These are phyloP conservation scores for Clarias platycephalus DNA, from an alignment of 2,797 vertebrate genomes.

Conservation along the genomic window DNA sequence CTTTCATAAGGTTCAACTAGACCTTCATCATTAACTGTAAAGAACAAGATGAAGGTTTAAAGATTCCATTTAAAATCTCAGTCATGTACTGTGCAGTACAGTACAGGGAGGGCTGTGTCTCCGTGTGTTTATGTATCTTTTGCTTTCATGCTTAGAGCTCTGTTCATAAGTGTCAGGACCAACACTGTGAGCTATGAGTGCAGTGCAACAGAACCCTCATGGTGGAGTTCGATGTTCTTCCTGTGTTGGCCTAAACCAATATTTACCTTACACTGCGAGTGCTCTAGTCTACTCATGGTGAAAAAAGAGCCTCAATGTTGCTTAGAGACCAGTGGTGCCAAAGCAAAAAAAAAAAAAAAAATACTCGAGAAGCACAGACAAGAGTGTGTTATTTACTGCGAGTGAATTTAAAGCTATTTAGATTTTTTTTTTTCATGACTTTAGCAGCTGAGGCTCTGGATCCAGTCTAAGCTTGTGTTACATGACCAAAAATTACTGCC, in stretches of 20 bases:
- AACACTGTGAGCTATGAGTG: conserved; percentile 41
- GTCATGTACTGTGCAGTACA: background rate
- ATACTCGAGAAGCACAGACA: conserved; percentile 39
- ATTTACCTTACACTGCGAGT: conserved; percentile 59
- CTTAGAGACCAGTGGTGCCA: conserved; percentile 55
- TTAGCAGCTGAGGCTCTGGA: conserved; percentile 10
- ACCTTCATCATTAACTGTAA: background rate
- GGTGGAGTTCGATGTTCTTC: conserved; percentile 50
- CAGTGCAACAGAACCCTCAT: conserved; percentile 38
- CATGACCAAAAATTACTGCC: background rate
- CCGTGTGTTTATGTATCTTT: conserved; percentile 4
- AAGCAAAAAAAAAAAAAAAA: conserved; percentile 39
- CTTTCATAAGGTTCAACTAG: conserved; percentile 23
- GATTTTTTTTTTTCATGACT: conserved; percentile 22
- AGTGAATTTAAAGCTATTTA: conserved; percentile 41
- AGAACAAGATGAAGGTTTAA: conserved; percentile 1
- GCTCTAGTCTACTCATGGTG: conserved; percentile 41
- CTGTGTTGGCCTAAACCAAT: conserved; percentile 62
- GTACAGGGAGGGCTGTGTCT: background rate
- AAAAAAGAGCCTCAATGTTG: conserved; percentile 55
- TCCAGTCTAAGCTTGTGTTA: conserved; percentile 19
- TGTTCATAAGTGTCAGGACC: conserved; percentile 32
- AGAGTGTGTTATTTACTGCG: conserved; percentile 45
- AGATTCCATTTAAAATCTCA: background rate
- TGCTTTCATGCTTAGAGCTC: conserved; percentile 5